Base-by-base conservation (phyloP, 2,888 invertebrate species). In the Merodon equestris region DNA sequence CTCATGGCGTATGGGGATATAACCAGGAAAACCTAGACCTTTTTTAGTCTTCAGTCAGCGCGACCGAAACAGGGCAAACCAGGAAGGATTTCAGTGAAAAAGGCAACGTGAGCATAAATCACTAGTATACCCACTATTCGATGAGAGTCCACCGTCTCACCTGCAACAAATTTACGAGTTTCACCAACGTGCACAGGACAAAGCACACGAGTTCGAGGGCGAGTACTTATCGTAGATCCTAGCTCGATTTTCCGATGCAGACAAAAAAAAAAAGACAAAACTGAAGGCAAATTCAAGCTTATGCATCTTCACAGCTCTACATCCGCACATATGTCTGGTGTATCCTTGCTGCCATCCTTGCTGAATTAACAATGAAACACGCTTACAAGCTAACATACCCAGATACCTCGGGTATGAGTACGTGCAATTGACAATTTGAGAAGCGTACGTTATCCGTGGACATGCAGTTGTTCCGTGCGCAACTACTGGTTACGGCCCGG, bases 291-390 rank as follows among this genome's bases (percentile, higher is more conserved):
- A 50, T 67, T 15, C 40, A 27, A 7, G 7, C 27, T 27, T 7
- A 27, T 27, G 27, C 27, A 27, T 27, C 27, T 7, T 27, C 7
- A 7, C 7, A 27, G 27, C 7, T 27, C 27, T 27, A 27, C 27
- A 27, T 27, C 7, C 27, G 27, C 9, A 1, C 13, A 12, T 1
- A 9, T 18, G 10, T 40, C 14, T 19, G 27, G 18, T 50, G 14
- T 51, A 18, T 45, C 42, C 44, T 53, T 40, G 27, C 34, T n/a
- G 19, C 57, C 51, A 64, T 71, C 38, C 58, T 75, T 66, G 42
- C 66, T 48, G 56, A 60, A 56, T 76, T 66, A 60, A 72, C 64
- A 72, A 76, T 66, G 76, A 54, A 66, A 71, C 56, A 76, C 71
- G 40, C 50, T 66, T 71, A 54, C 60, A 60, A 54, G 18, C 15